Conservation (phyloP, 1,140 invertebrate species). For the Drosophila leontia region DNA sequence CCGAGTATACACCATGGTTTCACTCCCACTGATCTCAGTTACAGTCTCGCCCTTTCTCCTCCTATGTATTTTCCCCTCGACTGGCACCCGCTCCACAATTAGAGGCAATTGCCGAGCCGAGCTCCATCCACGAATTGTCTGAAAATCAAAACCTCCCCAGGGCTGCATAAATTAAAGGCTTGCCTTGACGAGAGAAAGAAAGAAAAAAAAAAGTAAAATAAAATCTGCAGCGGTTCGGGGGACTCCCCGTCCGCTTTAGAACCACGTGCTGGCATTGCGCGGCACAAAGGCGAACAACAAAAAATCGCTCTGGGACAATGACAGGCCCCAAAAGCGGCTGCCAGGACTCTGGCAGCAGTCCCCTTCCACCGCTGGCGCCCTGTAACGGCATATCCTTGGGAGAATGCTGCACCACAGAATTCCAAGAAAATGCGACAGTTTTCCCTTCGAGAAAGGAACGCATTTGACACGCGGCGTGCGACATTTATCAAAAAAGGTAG, state of each 20-base stretch:
- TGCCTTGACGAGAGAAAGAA: constrained; percentile 51
- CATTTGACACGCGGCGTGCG: constrained; percentile 71
- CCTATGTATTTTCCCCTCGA: constrained; percentile 1
- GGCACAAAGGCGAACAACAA: constrained; percentile 58
- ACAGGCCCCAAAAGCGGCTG: constrained; percentile 60
- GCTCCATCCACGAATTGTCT: constrained; percentile 31
- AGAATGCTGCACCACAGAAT: constrained; percentile 61
- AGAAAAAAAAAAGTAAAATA: constrained; percentile 22
- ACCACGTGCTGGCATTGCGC: constrained; percentile 39
- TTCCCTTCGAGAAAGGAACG: constrained; percentile 48
- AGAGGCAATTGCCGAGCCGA: constrained; percentile 42
- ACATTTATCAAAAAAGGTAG: constrained; percentile 77
- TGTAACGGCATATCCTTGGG: constrained; percentile 77
- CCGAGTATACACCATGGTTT: neutral
- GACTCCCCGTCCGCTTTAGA: constrained; percentile 4
- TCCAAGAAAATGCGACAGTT: constrained; percentile 75
- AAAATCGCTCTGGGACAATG: constrained; percentile 78
- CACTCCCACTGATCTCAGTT: constrained; percentile 60
- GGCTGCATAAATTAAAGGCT: constrained; percentile 83
- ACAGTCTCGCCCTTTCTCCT: constrained; percentile 16
- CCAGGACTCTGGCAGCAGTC: constrained; percentile 54
- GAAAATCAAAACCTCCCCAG: constrained; percentile 77
- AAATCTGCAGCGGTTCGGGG: constrained; percentile 37
- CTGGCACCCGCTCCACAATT: constrained; percentile 48
- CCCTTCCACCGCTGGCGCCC: neutral